Base-by-base conservation (phyloP, 2,888 invertebrate species). In the Laothoe populi region DNA sequence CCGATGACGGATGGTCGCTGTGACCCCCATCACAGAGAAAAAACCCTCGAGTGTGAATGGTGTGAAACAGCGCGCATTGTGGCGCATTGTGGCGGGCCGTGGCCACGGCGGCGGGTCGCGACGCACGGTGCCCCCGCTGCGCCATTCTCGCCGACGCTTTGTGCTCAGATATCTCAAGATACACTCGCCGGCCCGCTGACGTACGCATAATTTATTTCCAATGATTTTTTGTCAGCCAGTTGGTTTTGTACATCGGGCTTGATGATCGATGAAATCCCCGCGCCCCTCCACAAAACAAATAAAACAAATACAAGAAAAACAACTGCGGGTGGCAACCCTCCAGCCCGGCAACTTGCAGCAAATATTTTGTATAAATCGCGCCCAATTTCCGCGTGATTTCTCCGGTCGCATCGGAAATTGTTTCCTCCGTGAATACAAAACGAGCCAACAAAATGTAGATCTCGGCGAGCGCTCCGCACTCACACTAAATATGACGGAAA, bases 31-130 rank as follows among this genome's bases (percentile, higher is more conserved):
- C 81, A 78, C 74, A 70, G 46, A 65, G 75, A 80, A 84, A 85
- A 82, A 83, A 79, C 75, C 74, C 70, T 75, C 79, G 77, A 80
- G 74, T 74, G 70, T 86, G 87, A 85, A 86, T 84, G 86, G 88
- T 85, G 87, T 85, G 86, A 87, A 87, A 78, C 84, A 82, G 78
- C 79, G 76, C 74, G 82, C 78, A 84, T 87, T 69, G 78, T 53
- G 31, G 31, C 31, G 31, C 78, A 84, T 87, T 69, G 78, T 53
- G 31, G 31, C 53, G 31, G 53, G 53, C 35, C 53, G 53, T 35
- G 53, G 53, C n/a, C n/a, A n/a, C n/a, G n/a, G n/a, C n/a, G n/a
- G n/a, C n/a, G n/a, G n/a, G n/a, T n/a, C n/a, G n/a, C n/a, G n/a
- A n/a, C n/a, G n/a, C n/a, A n/a, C 48, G 48, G 38, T 13, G 72